phyloP scores from a whole-genome alignment of 2,888 invertebrate species.

The Lepidochrysops patricia region DNA sequence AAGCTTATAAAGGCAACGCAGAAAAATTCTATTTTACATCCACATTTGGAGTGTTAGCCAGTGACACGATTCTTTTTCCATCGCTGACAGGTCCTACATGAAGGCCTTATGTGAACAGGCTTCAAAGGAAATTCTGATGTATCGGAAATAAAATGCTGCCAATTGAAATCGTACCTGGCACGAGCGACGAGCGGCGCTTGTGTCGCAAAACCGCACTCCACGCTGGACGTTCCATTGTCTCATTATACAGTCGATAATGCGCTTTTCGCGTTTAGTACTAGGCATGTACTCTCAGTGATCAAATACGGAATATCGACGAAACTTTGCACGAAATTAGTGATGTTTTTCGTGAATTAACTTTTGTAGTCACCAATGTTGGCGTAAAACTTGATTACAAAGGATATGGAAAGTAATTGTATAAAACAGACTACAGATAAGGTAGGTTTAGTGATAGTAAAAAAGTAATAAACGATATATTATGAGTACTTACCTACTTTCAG shows the following conservation, averaged over 20 bases:
- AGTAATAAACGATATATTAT: no score
- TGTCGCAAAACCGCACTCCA: not conserved
- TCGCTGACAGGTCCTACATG: not conserved
- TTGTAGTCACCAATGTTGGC: not conserved
- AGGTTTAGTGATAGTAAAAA: not conserved
- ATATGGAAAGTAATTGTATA: no score
- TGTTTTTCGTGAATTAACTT: not conserved
- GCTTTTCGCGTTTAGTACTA: not conserved
- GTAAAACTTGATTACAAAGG: no score
- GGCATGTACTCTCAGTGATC: not conserved
- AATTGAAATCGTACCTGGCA: not conserved
- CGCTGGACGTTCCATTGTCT: slow-evolving; percentile 7
- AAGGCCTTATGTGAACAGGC: not conserved
- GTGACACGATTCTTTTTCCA: not conserved
- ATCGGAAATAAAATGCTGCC: slow-evolving; percentile 7
- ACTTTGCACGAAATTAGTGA: not conserved
- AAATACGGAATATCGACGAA: not conserved
- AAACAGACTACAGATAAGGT: not conserved
- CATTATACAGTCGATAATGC: slow-evolving; percentile 7
- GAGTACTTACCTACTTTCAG: no score
- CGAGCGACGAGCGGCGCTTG: not conserved
- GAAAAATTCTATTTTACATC: not conserved
- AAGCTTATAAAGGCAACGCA: not conserved
- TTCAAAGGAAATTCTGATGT: not conserved
- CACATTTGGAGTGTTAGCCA: not conserved